phyloP scores from a whole-genome alignment of 2,888 invertebrate species.

The Xestia rhomboidea region DNA sequence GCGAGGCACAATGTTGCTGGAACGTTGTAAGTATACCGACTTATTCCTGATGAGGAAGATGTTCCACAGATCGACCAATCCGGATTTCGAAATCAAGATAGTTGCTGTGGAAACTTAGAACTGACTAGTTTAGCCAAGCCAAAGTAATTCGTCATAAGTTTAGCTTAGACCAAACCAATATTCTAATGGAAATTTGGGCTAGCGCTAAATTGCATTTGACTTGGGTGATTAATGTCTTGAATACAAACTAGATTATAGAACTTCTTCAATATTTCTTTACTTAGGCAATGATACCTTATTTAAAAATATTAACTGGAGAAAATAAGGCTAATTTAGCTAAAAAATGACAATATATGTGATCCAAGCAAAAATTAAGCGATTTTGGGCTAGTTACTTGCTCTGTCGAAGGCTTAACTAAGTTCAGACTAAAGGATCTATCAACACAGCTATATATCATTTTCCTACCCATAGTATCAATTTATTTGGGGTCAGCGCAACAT shows the following conservation, averaged over 20 bases:
- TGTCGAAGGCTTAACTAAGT: no score
- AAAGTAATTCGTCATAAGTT: background rate
- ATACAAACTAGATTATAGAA: background rate
- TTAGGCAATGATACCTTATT: background rate
- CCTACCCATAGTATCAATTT: no score
- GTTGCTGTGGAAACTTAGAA: background rate
- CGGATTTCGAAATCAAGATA: background rate
- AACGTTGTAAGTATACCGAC: background rate
- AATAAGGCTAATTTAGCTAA: no score
- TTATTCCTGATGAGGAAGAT: background rate
- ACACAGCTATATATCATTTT: no score
- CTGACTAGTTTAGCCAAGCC: background rate
- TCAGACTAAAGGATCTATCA: no score
- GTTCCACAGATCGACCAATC: no score
- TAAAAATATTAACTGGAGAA: no score
- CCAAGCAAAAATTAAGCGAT: no score
- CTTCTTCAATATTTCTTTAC: background rate
- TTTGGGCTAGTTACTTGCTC: no score
- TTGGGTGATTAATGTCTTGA: no score
- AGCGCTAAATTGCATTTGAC: background rate
- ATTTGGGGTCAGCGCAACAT: no score
- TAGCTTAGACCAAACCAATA: background rate
- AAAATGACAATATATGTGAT: no score
- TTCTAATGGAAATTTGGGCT: background rate
- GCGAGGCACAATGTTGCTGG: background rate